phyloP scores from a whole-genome alignment of 2,113 vertebrate species.

The Grus americana region DNA sequence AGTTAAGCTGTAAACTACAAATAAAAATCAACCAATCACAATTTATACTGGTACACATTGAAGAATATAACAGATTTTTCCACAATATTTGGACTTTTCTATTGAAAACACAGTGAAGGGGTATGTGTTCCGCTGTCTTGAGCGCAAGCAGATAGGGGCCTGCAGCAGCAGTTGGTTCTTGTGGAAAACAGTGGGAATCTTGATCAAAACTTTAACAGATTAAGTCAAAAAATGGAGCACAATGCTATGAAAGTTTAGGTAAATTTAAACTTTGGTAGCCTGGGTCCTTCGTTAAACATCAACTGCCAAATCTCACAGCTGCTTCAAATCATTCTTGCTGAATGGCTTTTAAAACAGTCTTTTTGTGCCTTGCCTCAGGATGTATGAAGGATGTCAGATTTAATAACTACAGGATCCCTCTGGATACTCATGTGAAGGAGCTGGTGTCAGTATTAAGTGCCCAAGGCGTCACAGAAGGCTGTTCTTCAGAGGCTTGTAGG shows the following conservation, averaged over 20 bases:
- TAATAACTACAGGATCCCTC: slow-evolving; percentile 82
- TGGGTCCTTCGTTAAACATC: not conserved
- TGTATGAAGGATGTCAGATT: slow-evolving; percentile 87
- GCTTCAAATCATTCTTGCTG: not conserved
- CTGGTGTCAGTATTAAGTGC: slow-evolving; percentile 78
- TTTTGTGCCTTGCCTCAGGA: slow-evolving; percentile 71
- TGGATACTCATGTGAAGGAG: slow-evolving; percentile 79
- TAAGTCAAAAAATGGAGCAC: not conserved
- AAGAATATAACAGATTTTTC: not conserved
- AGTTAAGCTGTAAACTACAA: not conserved
- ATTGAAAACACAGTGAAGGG: not conserved
- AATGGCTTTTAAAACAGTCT: not conserved
- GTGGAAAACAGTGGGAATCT: not conserved
- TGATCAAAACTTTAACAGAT: not conserved
- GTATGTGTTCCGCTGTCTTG: not conserved
- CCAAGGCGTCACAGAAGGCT: slow-evolving; percentile 81
- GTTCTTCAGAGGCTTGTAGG: slow-evolving; percentile 85
- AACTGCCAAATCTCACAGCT: not conserved
- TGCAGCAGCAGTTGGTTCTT: not conserved
- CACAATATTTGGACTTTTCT: not conserved
- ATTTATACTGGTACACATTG: not conserved
- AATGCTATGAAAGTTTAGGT: not conserved
- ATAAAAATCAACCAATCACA: not conserved
- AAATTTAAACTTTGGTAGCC: not conserved
- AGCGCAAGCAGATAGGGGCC: not conserved